Evolutionary conservation across 2,797 vertebrate species (phyloP).

Genomic region (Bradypodion ventrale): DNA sequence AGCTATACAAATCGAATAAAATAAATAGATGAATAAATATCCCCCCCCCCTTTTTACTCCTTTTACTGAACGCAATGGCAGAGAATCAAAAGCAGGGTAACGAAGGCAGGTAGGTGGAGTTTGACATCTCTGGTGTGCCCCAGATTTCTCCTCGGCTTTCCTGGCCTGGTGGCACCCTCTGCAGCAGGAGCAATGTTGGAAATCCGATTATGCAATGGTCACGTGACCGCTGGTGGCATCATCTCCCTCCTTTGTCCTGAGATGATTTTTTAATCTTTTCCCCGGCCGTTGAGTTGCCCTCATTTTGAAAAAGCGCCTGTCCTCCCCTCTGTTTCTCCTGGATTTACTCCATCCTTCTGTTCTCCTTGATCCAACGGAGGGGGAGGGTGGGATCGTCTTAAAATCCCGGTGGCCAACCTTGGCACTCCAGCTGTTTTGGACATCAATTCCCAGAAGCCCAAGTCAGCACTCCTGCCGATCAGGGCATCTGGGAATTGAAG

Average conservation of each 20-base stretch:
- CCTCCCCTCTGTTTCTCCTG: background rate
- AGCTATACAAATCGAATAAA: too few relatives aligned
- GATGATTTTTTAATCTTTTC: slow-evolving; percentile 65
- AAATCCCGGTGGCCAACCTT: too few relatives aligned
- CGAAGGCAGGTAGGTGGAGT: background rate
- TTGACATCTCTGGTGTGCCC: background rate
- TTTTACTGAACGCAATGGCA: background rate
- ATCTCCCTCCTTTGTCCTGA: slow-evolving; percentile 12
- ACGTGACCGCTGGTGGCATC: slow-evolving; percentile 10
- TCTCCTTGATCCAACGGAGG: too few relatives aligned
- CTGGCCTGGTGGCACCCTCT: background rate
- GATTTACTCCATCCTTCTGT: too few relatives aligned
- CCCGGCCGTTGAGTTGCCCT: slow-evolving; percentile 36
- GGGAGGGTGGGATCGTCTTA: too few relatives aligned
- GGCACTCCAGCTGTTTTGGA: too few relatives aligned
- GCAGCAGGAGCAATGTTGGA: slow-evolving; percentile 12
- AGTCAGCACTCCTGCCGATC: too few relatives aligned
- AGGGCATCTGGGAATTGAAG: too few relatives aligned
- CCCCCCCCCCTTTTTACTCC: too few relatives aligned
- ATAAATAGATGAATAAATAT: too few relatives aligned
- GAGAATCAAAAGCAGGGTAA: background rate
- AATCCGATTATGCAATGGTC: background rate
- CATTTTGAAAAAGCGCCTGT: slow-evolving; percentile 37
- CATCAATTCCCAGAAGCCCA: too few relatives aligned
- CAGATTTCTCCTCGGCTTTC: background rate